Evolutionary conservation across 2,797 vertebrate genomes (phyloP).

Genomic region (Sebastes flavidus): DNA sequence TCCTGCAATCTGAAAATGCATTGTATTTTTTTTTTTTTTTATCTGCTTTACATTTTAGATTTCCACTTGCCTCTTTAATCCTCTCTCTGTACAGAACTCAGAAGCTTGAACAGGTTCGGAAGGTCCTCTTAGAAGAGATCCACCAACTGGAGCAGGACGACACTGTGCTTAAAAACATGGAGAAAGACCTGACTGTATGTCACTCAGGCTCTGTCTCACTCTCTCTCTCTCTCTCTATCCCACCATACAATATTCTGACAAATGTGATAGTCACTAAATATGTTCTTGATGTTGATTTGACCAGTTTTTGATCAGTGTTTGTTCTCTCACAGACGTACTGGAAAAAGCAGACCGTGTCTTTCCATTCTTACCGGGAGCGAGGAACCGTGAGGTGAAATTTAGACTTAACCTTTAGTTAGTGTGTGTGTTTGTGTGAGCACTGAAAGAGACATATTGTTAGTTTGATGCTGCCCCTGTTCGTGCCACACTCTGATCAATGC

Average conservation of each 20-base stretch:
- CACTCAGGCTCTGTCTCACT: not conserved
- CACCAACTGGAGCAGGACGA: constrained; percentile 88
- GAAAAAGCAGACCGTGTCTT: constrained; percentile 84
- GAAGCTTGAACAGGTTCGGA: constrained; percentile 83
- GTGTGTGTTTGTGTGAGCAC: not conserved
- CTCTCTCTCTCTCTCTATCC: not conserved
- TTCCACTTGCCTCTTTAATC: not conserved
- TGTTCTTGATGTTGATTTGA: constrained; percentile 10
- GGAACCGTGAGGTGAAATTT: constrained; percentile 86
- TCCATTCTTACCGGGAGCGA: constrained; percentile 82
- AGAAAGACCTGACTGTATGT: constrained; percentile 89
- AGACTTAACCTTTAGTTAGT: not conserved
- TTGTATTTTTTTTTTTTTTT: not conserved
- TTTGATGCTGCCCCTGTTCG: not conserved
- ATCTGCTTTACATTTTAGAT: not conserved
- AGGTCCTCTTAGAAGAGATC: constrained; percentile 85
- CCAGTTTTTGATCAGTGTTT: not conserved
- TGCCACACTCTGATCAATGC: constrained; percentile 19
- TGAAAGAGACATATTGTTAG: constrained; percentile 28
- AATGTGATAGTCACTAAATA: not conserved
- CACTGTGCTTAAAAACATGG: constrained; percentile 85
- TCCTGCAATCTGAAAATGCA: not conserved
- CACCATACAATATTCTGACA: not conserved
- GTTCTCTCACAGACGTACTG: constrained; percentile 81
- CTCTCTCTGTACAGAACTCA: constrained; percentile 79